Evolutionary conservation across 2,113 vertebrate genomes (phyloP).

Genomic region (Gadus chalcogrammus): DNA sequence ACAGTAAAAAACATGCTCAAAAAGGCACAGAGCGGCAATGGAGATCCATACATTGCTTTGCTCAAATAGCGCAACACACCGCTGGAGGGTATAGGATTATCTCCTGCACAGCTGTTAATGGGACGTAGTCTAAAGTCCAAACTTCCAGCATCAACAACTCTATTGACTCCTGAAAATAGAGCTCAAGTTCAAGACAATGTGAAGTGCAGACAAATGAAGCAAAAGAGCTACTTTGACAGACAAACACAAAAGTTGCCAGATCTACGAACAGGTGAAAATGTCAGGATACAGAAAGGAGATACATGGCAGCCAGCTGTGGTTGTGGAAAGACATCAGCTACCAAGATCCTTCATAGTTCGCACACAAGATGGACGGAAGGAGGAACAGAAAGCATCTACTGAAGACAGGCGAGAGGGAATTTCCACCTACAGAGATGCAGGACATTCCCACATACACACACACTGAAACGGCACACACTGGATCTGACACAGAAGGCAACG

Average conservation of each 20-base stretch:
- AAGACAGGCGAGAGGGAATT: background rate
- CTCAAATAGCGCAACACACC: conserved; percentile 13
- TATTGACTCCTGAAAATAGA: too few species aligned
- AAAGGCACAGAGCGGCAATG: background rate
- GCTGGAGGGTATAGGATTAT: background rate
- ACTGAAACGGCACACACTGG: too few species aligned
- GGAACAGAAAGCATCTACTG: conserved; percentile 7
- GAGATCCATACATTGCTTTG: background rate
- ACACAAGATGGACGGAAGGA: background rate
- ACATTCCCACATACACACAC: background rate
- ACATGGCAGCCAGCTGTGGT: conserved; percentile 13
- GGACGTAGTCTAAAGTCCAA: conserved; percentile 11
- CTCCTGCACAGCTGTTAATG: conserved; percentile 16
- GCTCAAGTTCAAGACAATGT: too few species aligned
- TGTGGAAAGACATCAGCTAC: background rate
- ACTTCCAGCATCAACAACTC: conserved; percentile 7
- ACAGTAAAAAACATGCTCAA: conserved; percentile 19
- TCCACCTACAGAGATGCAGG: background rate
- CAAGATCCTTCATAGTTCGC: background rate
- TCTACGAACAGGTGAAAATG: too few species aligned
- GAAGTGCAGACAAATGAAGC: too few species aligned
- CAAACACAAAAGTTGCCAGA: too few species aligned
- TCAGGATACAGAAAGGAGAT: too few species aligned
- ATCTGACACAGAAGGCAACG: too few species aligned
- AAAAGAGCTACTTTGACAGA: too few species aligned